These are phyloP conservation scores for Bombus confusus DNA, from an alignment of 1,140 invertebrate species.

Conservation along the genomic window DNA sequence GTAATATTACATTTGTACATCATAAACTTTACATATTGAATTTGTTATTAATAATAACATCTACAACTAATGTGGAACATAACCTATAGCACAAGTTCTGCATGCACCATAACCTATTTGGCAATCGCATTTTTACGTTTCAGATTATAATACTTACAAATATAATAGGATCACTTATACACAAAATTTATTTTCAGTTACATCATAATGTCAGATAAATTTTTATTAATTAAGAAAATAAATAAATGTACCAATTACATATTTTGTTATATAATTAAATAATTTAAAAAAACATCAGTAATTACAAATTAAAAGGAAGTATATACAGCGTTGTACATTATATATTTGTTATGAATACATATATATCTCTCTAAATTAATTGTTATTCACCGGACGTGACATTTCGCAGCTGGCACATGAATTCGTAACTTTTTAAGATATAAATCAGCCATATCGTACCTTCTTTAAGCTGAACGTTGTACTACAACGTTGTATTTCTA, in stretches of 20 bases:
- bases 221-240: slow-evolving; percentile 1
- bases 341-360: slow-evolving; percentile 4
- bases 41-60: not conserved
- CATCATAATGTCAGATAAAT: not conserved
- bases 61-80: slow-evolving; percentile 1
- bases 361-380: not conserved
- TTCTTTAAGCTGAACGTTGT: slow-evolving; percentile 17
- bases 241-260: slow-evolving; percentile 13
- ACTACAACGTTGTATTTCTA: not conserved
- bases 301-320: not conserved
- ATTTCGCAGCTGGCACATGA: slow-evolving; percentile 28
- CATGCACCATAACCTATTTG: slow-evolving; percentile 47
- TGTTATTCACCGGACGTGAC: slow-evolving; percentile 32
- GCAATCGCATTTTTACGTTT: not conserved
- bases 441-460: slow-evolving; percentile 55
- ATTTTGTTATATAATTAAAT: slow-evolving; percentile 59
- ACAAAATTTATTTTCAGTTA: not conserved
- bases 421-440: slow-evolving; percentile 16
- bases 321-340: not conserved
- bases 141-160: not conserved
- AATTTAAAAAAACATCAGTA: slow-evolving; percentile 13
- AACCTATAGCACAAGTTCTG: not conserved
- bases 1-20: not conserved
- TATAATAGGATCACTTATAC: not conserved
- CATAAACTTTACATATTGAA: not conserved